Percentiles rank a stretch among this genome's conserved stretches.
phyloP scores from a whole-genome alignment of 2,888 invertebrate genomes.

The Smittia sp. region DNA sequence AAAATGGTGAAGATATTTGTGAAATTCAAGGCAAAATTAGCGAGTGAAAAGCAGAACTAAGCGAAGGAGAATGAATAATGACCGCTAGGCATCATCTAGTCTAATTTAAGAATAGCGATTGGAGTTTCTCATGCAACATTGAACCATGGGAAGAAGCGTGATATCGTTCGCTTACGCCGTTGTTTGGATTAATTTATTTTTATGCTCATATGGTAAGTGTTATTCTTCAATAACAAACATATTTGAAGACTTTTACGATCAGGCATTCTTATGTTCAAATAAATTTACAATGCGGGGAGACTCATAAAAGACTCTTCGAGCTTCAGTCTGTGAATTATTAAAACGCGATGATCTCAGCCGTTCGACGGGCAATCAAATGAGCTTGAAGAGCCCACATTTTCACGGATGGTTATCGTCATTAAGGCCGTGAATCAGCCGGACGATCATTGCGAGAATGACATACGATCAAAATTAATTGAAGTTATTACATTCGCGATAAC shows the following conservation, averaged over 20 bases:
- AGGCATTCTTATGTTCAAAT: neutral
- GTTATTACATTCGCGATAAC: neutral
- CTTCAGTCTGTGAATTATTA: neutral
- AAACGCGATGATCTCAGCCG: neutral
- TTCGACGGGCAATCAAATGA: neutral
- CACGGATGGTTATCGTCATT: neutral
- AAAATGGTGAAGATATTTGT: slow-evolving; percentile 1
- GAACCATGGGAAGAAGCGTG: slow-evolving; percentile 36
- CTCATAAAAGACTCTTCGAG: neutral
- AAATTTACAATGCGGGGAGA: slow-evolving; percentile 15
- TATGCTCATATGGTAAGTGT: slow-evolving; percentile 41
- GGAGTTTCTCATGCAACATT: slow-evolving; percentile 30
- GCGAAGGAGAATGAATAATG: neutral
- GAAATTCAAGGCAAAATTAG: neutral
- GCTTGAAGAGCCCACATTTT: neutral
- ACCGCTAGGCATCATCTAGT: neutral
- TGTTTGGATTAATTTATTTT: slow-evolving; percentile 42
- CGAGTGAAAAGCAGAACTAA: neutral
- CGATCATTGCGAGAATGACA: neutral
- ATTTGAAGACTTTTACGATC: slow-evolving; percentile 15
- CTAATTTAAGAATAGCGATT: slow-evolving; percentile 6
- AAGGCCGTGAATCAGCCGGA: neutral
- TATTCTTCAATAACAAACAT: slow-evolving; percentile 27
- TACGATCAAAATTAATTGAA: neutral
- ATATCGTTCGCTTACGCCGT: slow-evolving; percentile 34